phyloP scores from a whole-genome alignment of 2,113 vertebrate species.

The Narcine bancroftii region DNA sequence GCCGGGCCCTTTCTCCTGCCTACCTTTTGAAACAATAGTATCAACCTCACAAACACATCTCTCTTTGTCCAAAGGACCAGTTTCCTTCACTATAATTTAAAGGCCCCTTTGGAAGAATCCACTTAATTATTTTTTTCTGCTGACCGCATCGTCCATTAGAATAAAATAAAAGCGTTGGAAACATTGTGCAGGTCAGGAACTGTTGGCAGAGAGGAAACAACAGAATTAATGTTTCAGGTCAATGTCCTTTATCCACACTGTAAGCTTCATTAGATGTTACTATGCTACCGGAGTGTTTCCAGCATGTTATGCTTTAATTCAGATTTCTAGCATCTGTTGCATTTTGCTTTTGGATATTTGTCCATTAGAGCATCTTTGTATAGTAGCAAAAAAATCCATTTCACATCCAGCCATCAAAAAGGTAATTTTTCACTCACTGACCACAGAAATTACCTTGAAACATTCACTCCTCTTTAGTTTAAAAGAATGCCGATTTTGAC shows the following conservation, averaged over 20 bases:
- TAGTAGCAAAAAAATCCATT: neutral
- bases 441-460: neutral
- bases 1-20: no score
- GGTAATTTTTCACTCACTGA: neutral
- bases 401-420: neutral
- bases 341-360: neutral
- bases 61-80: neutral
- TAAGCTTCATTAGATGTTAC: no score
- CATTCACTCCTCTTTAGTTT: neutral
- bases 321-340: no score
- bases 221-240: no score
- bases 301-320: no score
- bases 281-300: no score
- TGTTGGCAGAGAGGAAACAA: no score
- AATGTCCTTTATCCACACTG: no score
- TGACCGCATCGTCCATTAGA: neutral
- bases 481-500: neutral
- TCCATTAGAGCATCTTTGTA: neutral
- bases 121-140: neutral
- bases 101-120: neutral
- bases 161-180: no score
- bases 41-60: neutral
- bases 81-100: neutral
- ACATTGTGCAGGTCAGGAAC: no score
- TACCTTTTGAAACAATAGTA: no score